Evolutionary conservation across 2,797 vertebrate genomes (phyloP).

Genomic region (Girardinus metallicus): DNA sequence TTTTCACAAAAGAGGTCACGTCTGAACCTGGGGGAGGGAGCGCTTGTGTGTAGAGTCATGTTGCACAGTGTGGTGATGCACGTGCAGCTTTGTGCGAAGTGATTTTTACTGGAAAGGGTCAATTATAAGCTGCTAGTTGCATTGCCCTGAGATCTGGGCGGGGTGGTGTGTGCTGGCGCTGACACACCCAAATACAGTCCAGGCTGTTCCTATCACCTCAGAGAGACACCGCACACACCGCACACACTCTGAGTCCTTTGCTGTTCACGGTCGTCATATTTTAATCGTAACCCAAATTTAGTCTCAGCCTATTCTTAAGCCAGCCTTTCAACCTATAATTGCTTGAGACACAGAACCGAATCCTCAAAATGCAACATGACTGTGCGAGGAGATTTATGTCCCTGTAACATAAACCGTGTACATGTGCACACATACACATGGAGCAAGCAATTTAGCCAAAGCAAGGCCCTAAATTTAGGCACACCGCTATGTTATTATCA

Average conservation of each 20-base stretch:
- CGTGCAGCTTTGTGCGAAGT: constrained; percentile 7
- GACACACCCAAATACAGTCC: constrained; percentile 17
- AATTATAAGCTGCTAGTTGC: constrained; percentile 41
- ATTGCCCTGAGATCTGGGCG: constrained; percentile 14
- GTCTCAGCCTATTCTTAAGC: neutral
- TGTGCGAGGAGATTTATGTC: constrained; percentile 9
- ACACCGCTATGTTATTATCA: constrained; percentile 66
- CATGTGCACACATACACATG: neutral
- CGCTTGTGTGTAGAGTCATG: constrained; percentile 3
- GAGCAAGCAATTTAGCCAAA: constrained; percentile 54
- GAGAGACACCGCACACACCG: neutral
- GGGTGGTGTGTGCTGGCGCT: constrained; percentile 8
- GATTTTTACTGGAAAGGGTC: constrained; percentile 39
- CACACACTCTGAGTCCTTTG: neutral
- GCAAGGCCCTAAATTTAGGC: constrained; percentile 72
- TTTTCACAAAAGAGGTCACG: constrained; percentile 57
- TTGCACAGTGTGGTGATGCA: constrained; percentile 9
- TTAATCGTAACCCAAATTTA: neutral
- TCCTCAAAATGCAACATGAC: neutral
- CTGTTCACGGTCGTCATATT: neutral
- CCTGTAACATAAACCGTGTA: neutral
- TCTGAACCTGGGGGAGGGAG: constrained; percentile 23
- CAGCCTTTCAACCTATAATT: neutral
- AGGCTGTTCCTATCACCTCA: constrained; percentile 1
- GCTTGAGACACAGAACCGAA: neutral